Evolutionary conservation across 2,797 vertebrate species (phyloP).

Genomic region (Micrastur ruficollis): DNA sequence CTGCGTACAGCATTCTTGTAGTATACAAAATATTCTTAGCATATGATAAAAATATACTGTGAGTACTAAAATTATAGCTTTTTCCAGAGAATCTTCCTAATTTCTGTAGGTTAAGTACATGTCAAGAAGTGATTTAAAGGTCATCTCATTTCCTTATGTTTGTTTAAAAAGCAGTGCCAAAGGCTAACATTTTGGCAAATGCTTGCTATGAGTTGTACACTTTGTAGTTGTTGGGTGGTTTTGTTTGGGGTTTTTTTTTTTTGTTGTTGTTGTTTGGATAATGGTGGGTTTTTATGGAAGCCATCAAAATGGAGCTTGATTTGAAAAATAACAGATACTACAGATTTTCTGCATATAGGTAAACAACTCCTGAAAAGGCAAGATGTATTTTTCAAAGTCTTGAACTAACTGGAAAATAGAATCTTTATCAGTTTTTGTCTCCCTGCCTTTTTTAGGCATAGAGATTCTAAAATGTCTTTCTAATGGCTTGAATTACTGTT

Average conservation of each 20-base stretch:
- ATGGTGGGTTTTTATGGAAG: background rate
- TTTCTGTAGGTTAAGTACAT: constrained; percentile 40
- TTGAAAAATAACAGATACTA: background rate
- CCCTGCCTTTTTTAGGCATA: background rate
- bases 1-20: background rate
- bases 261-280: background rate
- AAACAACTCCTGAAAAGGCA: background rate
- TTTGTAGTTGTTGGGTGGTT: background rate
- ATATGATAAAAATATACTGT: constrained; percentile 36
- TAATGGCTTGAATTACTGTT: background rate
- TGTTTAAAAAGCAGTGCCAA: constrained; percentile 20
- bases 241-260: background rate
- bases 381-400: background rate
- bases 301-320: background rate
- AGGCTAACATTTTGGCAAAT: constrained; percentile 6
- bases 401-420: background rate
- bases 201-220: background rate
- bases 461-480: background rate
- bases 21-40: background rate
- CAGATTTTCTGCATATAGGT: background rate
- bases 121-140: constrained; percentile 33
- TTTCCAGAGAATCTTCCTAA: constrained; percentile 38
- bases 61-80: constrained; percentile 27
- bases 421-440: background rate
- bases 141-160: constrained; percentile 43